Percentiles rank a stretch among this genome's conserved stretches.
These are phyloP conservation scores for Amblyjoppa proteus DNA, from an alignment of 2,888 invertebrate species.

Conservation along the genomic window DNA sequence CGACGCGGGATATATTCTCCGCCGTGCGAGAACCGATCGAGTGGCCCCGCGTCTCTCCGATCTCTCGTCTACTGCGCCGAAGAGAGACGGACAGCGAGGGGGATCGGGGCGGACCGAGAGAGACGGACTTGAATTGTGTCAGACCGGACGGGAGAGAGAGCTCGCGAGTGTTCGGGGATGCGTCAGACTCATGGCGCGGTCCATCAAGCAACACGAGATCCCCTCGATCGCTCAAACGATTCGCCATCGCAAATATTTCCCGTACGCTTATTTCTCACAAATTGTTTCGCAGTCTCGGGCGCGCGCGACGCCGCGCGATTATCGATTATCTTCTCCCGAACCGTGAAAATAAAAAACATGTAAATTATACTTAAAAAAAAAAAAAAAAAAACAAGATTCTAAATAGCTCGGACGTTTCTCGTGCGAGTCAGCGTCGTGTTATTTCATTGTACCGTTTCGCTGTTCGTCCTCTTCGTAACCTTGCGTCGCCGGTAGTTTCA, in stretches of 20 bases:
- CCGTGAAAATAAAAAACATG: constrained; percentile 60
- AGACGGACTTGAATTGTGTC: constrained; percentile 16
- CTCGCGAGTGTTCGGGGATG: constrained; percentile 27
- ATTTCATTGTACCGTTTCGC: constrained; percentile 35
- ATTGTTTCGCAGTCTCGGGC: constrained; percentile 51
- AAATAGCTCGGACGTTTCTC: constrained; percentile 17
- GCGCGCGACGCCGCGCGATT: constrained; percentile 41
- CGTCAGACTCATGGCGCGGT: constrained; percentile 55
- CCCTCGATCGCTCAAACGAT: constrained; percentile 27
- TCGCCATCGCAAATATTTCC: constrained; percentile 52
- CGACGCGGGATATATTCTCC: constrained; percentile 45
- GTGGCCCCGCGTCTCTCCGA: constrained; percentile 16
- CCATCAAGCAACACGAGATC: constrained; percentile 48
- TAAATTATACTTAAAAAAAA: not conserved
- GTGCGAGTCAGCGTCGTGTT: constrained; percentile 22
- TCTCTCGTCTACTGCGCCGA: constrained; percentile 31
- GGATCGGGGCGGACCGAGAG: constrained; percentile 41
- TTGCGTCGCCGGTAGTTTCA: constrained; percentile 24
- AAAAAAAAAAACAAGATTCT: constrained; percentile 24
- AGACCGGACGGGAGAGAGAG: constrained; percentile 25
- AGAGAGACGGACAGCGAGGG: constrained; percentile 44
- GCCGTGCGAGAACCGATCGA: constrained; percentile 50
- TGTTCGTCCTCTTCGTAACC: constrained; percentile 17
- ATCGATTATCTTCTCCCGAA: constrained; percentile 59
- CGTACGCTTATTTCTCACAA: not conserved